Percentiles rank a stretch among this genome's conserved stretches.
Conservation (phyloP, 2,888 invertebrate genomes). For the Cheilosia soror region DNA sequence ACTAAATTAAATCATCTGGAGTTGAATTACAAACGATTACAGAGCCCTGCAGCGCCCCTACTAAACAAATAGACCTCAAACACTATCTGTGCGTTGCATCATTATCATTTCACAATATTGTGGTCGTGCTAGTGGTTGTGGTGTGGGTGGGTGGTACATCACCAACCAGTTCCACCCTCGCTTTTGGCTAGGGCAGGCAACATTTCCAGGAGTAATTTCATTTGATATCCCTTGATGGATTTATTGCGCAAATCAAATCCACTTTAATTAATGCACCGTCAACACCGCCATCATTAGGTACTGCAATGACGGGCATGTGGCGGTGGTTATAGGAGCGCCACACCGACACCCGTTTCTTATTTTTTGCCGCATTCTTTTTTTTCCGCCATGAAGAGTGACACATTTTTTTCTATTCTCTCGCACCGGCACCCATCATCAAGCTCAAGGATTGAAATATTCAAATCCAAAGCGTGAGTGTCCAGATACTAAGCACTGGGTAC, state of each 20-base stretch:
- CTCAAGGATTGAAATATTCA: background rate
- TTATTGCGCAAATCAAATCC: constrained; percentile 76
- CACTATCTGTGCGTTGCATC: constrained; percentile 41
- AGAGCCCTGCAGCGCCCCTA: background rate
- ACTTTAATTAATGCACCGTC: constrained; percentile 76
- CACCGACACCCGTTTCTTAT: constrained; percentile 18
- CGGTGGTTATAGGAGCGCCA: constrained; percentile 1
- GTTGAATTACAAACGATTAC: constrained; percentile 59
- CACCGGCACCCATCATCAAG: constrained; percentile 2
- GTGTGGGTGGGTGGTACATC: background rate
- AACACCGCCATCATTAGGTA: constrained; percentile 52
- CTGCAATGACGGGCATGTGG: background rate
- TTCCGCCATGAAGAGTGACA: constrained; percentile 25
- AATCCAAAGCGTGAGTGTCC: constrained; percentile 13
- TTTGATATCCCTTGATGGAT: constrained; percentile 74
- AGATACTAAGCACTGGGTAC: constrained; percentile 21
- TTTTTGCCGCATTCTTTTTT: background rate
- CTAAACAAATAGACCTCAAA: constrained; percentile 35
- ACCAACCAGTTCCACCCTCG: background rate
- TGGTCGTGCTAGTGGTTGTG: constrained; percentile 37
- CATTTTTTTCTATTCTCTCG: constrained; percentile 2
- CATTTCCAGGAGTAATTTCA: constrained; percentile 50
- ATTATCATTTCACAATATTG: constrained; percentile 57
- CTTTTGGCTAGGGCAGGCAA: background rate
- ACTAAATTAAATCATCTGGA: constrained; percentile 52